Evolutionary conservation across 2,113 vertebrate species (phyloP).

Genomic region (Dicentrarchus labrax): DNA sequence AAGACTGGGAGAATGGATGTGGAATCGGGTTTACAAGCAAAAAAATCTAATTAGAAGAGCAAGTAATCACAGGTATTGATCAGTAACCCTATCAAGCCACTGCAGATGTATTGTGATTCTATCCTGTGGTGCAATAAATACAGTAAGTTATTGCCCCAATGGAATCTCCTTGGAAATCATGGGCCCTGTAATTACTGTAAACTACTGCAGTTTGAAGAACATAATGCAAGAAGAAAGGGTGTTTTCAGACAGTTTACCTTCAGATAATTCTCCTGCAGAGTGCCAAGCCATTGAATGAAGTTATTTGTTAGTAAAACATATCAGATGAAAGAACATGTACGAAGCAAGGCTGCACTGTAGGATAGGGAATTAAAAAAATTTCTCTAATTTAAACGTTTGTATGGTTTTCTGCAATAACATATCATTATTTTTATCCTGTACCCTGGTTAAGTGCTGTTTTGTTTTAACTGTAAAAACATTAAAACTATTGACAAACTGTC

Average conservation of each 20-base stretch:
- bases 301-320: neutral
- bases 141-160: neutral
- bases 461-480: neutral
- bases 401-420: neutral
- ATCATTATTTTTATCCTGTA: neutral
- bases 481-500: neutral
- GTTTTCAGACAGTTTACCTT: neutral
- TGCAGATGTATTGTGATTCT: slow-evolving; percentile 5
- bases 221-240: neutral
- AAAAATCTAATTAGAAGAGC: neutral
- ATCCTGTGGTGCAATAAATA: slow-evolving; percentile 16
- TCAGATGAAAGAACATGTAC: neutral
- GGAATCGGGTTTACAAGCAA: neutral
- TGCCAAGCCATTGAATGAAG: neutral
- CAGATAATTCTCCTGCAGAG: slow-evolving; percentile 1
- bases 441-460: neutral
- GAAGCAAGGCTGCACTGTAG: neutral
- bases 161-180: neutral
- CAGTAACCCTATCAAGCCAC: neutral
- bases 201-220: neutral
- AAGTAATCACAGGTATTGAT: slow-evolving; percentile 17
- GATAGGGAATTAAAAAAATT: neutral
- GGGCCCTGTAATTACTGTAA: neutral
- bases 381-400: neutral
- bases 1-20: no score